Evolutionary conservation across 2,113 vertebrate genomes (phyloP).

Genomic region (Origma solitaria): DNA sequence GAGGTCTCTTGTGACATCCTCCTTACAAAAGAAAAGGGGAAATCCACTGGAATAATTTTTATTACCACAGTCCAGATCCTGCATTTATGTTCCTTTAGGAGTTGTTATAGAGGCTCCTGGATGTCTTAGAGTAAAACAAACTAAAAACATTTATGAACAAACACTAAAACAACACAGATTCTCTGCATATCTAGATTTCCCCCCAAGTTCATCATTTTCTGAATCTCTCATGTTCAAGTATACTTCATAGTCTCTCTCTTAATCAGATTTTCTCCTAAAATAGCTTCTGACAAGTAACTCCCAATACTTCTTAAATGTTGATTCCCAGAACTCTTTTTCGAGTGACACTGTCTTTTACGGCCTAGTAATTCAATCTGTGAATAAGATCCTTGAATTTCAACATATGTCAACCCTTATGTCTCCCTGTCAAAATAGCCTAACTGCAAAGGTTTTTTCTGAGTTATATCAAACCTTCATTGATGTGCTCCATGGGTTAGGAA

Average conservation of each 20-base stretch:
- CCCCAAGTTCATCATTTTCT: not conserved
- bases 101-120: not conserved
- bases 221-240: not conserved
- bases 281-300: not conserved
- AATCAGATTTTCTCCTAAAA: not conserved
- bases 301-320: not conserved
- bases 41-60: not conserved
- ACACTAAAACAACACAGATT: not conserved
- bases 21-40: not conserved
- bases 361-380: not conserved
- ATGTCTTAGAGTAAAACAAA: not conserved
- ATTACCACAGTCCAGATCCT: not conserved
- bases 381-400: not conserved
- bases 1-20: not conserved
- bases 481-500: not conserved
- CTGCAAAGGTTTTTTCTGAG: not conserved
- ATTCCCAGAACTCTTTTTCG: not conserved
- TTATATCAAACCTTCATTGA: not conserved
- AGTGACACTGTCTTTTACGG: not conserved
- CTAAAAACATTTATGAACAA: not conserved
- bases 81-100: not conserved
- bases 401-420: not conserved
- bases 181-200: not conserved
- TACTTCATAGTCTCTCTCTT: not conserved
- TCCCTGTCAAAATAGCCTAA: not conserved